A percentile compares a stretch with the other conserved stretches of the same genome.
Evolutionary conservation across 2,113 vertebrate genomes (phyloP).

Genomic region (Daphoenositta chrysoptera): DNA sequence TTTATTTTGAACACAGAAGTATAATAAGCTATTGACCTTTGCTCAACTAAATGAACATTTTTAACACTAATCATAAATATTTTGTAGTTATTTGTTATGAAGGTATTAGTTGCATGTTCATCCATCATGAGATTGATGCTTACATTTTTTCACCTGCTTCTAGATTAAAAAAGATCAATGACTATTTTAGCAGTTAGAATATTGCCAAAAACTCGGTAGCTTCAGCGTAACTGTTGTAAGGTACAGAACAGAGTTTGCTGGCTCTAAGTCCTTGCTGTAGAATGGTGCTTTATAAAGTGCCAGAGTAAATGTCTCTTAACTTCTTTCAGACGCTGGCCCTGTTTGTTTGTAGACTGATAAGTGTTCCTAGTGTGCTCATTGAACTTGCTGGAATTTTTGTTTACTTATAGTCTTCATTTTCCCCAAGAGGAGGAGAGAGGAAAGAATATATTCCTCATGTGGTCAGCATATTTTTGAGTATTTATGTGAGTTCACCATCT

Average conservation of each 20-base stretch:
- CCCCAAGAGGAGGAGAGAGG: constrained; percentile 58
- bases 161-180: constrained; percentile 56
- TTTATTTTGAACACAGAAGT: constrained; percentile 65
- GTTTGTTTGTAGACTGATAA: constrained; percentile 58
- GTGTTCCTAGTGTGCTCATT: constrained; percentile 67
- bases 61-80: constrained; percentile 31
- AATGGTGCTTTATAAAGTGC: constrained; percentile 54
- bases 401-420: constrained; percentile 65
- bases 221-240: constrained; percentile 59
- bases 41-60: constrained; percentile 34
- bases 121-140: constrained; percentile 67
- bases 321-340: constrained; percentile 53
- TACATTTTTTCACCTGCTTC: constrained; percentile 69
- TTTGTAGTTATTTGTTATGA: constrained; percentile 36
- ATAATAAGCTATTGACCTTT: constrained; percentile 38
- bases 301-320: constrained; percentile 58
- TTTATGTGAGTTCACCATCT: constrained; percentile 78
- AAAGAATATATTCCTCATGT: constrained; percentile 70
- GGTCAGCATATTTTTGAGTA: constrained; percentile 71
- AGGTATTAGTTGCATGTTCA: constrained; percentile 66
- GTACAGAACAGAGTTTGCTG: constrained; percentile 59
- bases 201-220: constrained; percentile 55
- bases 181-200: constrained; percentile 65
- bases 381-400: constrained; percentile 74
- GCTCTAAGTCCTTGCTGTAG: constrained; percentile 33